Base-by-base conservation (phyloP, 2,797 vertebrate genomes). In the Buceros bicornis region DNA sequence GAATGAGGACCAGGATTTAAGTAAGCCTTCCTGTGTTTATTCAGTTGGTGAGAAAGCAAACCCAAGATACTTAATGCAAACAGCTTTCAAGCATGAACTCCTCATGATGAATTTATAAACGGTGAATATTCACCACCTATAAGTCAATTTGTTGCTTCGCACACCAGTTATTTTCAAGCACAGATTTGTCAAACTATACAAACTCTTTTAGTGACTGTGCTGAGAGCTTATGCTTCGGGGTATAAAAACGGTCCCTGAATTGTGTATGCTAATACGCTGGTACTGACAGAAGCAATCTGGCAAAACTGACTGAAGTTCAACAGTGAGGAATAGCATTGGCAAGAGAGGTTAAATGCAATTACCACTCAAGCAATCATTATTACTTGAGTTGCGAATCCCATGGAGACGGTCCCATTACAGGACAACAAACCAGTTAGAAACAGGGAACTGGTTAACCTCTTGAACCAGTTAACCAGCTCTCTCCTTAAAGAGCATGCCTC, bases 31-130 rank as follows among this genome's bases (percentile, higher is more conserved):
- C 61, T 50, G 16, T 67, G 62, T 90, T 92, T 93, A 76, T 82
- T 83, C 91, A 61, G 31, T 89, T 81, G 50, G 42, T 76, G 42
- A 92, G 62, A 89, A 90, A 92, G 50, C 47, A 86, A 95, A 93
- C 18, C n/a, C 25, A 78, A 50, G 65, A 47, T 78, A 81, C 14
- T 74, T 65, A 84, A 87, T 14, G 70, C 50, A 57, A 94, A 84
- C 22, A 83, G 33, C 57, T 83, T 90, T 88, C 86, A 83, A 67
- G 65, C 33, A 47, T 2, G 8, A 92, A 61, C 40, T 57, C 57
- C n/a, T 90, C 69, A n/a, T 37, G 28, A 78, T 15, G 61, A 65
- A 33, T 67, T 92, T 60, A 42, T 50, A 74, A 83, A 78, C 2
- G 6, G 42, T 60, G 72, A 86, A 67, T 67, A 65, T 70, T 88